Conservation (phyloP, 2,888 invertebrate species). For the Diabrotica balteata region DNA sequence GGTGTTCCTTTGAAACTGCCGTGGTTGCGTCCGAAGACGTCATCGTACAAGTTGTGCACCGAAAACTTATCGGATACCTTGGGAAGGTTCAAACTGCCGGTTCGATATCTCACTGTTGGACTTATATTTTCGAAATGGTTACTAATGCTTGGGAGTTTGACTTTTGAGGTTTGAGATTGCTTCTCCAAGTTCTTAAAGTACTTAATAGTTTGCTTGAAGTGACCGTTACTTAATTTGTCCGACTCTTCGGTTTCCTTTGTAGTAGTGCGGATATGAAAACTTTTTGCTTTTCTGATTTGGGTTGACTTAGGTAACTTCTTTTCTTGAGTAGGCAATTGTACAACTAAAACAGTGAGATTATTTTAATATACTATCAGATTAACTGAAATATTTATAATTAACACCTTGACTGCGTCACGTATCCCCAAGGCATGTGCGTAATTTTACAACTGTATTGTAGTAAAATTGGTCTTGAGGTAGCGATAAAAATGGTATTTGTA, state of each 20-base stretch:
- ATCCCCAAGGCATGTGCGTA: no score
- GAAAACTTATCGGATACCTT: constrained; percentile 42
- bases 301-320: not conserved
- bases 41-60: constrained; percentile 43
- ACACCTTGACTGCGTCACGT: no score
- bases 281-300: constrained; percentile 3
- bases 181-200: constrained; percentile 47
- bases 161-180: constrained; percentile 28
- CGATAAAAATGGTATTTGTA: no score
- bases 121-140: constrained; percentile 26
- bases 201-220: constrained; percentile 42
- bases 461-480: no score
- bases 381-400: no score
- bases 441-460: no score
- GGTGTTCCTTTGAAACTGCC: constrained; percentile 45
- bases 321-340: constrained; percentile 7
- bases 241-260: not conserved
- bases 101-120: constrained; percentile 21
- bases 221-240: constrained; percentile 24
- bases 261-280: constrained; percentile 9
- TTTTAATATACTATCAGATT: no score
- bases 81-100: constrained; percentile 42
- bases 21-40: constrained; percentile 38
- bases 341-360: constrained; percentile 4
- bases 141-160: constrained; percentile 12